Percentiles rank a stretch among this genome's conserved stretches.
phyloP scores from a whole-genome alignment of 2,888 invertebrate genomes.

The Microplitis manilae region DNA sequence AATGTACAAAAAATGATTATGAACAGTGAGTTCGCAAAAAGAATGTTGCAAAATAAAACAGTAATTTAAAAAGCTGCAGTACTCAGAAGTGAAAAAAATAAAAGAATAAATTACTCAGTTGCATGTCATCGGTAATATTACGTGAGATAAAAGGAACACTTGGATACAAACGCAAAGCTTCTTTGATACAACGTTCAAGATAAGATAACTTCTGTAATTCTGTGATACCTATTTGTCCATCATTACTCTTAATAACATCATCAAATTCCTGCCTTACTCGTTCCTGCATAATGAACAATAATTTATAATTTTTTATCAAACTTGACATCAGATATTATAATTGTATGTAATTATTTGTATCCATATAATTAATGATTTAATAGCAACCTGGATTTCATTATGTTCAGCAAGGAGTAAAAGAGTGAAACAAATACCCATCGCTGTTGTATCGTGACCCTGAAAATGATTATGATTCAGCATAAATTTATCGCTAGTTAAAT shows the following conservation, averaged over 20 bases:
- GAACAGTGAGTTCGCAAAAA: too few species aligned
- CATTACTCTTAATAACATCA: slow-evolving; percentile 72
- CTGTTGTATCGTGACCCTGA: slow-evolving; percentile 51
- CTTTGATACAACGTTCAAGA: slow-evolving; percentile 80
- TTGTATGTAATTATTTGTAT: not conserved
- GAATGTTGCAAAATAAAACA: not conserved
- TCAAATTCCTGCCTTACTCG: slow-evolving; percentile 54
- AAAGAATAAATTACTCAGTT: slow-evolving; percentile 45
- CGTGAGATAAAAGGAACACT: slow-evolving; percentile 79
- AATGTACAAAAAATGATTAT: too few species aligned
- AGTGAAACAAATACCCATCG: slow-evolving; percentile 45
- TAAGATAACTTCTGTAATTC: slow-evolving; percentile 78
- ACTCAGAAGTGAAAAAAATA: not conserved
- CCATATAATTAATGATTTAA: too few species aligned
- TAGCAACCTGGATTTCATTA: slow-evolving; percentile 42
- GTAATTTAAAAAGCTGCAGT: not conserved
- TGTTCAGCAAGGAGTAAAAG: slow-evolving; percentile 50
- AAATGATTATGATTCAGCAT: not conserved
- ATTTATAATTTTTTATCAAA: not conserved
- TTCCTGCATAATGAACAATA: slow-evolving; percentile 38
- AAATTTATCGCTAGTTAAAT: not conserved
- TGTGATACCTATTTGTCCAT: slow-evolving; percentile 72
- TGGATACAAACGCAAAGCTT: slow-evolving; percentile 78
- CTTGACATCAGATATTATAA: not conserved
- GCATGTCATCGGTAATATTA: slow-evolving; percentile 74